Evolutionary conservation across 53 echinoderm and acorn worm species (phyloP).

Genomic region (Arbacia lixula): DNA sequence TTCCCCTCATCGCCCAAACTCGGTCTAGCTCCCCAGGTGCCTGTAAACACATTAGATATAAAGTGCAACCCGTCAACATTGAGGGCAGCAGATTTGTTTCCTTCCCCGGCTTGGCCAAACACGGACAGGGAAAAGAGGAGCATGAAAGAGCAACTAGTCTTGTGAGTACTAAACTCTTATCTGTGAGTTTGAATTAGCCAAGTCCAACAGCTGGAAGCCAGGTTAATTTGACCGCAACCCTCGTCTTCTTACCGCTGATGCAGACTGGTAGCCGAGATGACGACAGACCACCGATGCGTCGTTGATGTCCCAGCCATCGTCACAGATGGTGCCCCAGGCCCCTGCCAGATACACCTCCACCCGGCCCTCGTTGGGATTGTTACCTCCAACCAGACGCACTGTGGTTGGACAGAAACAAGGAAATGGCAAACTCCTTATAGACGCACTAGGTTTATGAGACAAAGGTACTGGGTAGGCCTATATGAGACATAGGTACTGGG

Average conservation of each 20-base stretch:
- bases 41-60: no score
- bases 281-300: slow-evolving; percentile 40
- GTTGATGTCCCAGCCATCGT: slow-evolving; percentile 30
- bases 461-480: not conserved
- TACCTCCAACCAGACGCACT: slow-evolving; percentile 38
- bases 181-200: no score
- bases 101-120: no score
- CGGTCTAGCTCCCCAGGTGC: no score
- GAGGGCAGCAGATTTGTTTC: no score
- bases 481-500: not conserved
- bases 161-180: no score
- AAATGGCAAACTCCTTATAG: not conserved
- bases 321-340: slow-evolving; percentile 32
- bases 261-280: not conserved
- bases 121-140: no score
- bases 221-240: no score
- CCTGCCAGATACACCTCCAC: slow-evolving; percentile 26
- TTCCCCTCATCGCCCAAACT: no score
- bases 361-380: slow-evolving; percentile 18
- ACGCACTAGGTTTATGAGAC: not conserved
- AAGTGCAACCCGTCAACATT: no score
- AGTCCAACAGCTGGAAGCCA: no score
- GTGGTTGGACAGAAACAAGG: not conserved
- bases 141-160: no score
- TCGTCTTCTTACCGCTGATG: not conserved